These are phyloP conservation scores for Bubo scandiacus DNA, from an alignment of 2,113 vertebrate genomes.

Conservation along the genomic window DNA sequence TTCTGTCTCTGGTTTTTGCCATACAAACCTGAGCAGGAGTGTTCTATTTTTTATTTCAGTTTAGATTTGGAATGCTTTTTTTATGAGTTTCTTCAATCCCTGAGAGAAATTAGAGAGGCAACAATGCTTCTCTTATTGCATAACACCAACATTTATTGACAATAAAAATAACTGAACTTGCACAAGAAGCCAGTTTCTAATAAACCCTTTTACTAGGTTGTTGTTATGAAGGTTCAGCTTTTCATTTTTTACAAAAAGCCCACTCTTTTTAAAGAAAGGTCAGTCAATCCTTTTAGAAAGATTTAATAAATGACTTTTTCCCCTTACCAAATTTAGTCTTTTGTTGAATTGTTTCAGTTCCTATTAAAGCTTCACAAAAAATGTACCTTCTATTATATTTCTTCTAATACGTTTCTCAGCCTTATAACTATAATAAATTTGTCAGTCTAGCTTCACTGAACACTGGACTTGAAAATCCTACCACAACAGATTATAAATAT, in stretches of 20 bases:
- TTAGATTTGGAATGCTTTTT: slow-evolving; percentile 24
- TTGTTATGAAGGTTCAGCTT: slow-evolving; percentile 25
- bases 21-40: background rate
- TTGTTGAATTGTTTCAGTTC: slow-evolving; percentile 64
- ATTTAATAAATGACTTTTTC: slow-evolving; percentile 54
- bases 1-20: background rate
- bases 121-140: background rate
- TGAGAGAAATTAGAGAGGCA: slow-evolving; percentile 16
- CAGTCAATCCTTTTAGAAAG: slow-evolving; percentile 57
- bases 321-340: slow-evolving; percentile 50
- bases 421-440: slow-evolving; percentile 69
- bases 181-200: slow-evolving; percentile 13
- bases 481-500: slow-evolving; percentile 64
- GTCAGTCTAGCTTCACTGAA: slow-evolving; percentile 61
- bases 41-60: background rate
- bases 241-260: background rate
- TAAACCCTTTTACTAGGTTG: slow-evolving; percentile 16
- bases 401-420: slow-evolving; percentile 57
- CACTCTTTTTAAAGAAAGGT: slow-evolving; percentile 38
- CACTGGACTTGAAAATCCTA: slow-evolving; percentile 52
- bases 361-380: slow-evolving; percentile 59
- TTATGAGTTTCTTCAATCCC: background rate
- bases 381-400: slow-evolving; percentile 58
- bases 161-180: slow-evolving; percentile 40
- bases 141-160: slow-evolving; percentile 15